Base-by-base conservation (phyloP, 1,140 invertebrate species). In the Oryzaephilus surinamensis region DNA sequence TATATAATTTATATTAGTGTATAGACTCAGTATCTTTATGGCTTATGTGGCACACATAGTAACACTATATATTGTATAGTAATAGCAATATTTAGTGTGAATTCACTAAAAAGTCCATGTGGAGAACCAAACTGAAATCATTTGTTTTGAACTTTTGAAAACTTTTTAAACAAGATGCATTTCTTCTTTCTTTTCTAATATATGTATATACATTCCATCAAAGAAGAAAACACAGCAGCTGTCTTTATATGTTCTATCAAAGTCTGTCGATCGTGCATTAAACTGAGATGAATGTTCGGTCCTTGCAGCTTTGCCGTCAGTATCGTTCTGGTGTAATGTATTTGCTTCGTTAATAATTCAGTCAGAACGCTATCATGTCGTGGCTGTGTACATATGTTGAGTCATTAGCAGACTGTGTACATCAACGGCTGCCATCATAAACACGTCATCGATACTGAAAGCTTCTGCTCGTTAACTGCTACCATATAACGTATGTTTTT, bases 351-450 rank as follows among this genome's bases (percentile, higher is more conserved):
- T 51, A 51, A 51, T 51, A 51, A 45, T 51, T 51, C 45, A 50
- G 36, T 46, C 48, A 45, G 46, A 40, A 41, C 37, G 49, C 30
- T 48, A 48, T 48, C 49, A 48, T 40, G 46, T 45, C 34, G 48
- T 35, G 39, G 48, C 28, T 40, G 36, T 24, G 23, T 51, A 51
- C 49, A 51, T 39, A 51, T 51, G 49, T 51, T 41, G 49, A 48
- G 49, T 51, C 49, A 51, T 51, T 51, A 51, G 49, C 40, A 32
- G 41, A 43, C 34, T 51, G 27, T 51, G 49, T 51, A 51, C 49
- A 51, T 51, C 49, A 51, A 34, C 49, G 46, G 33, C 45, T 38
- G 46, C 42, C 42, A 48, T 51, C 49, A 44, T 51, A 51, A 51
- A 51, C 49, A 51, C 49, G 38, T 51, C 49, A 45, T 45, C 49